A percentile compares a stretch with the other conserved stretches of the same genome.
phyloP scores from a whole-genome alignment of 2,797 vertebrate genomes.

The Hippopotamyrus pictus region DNA sequence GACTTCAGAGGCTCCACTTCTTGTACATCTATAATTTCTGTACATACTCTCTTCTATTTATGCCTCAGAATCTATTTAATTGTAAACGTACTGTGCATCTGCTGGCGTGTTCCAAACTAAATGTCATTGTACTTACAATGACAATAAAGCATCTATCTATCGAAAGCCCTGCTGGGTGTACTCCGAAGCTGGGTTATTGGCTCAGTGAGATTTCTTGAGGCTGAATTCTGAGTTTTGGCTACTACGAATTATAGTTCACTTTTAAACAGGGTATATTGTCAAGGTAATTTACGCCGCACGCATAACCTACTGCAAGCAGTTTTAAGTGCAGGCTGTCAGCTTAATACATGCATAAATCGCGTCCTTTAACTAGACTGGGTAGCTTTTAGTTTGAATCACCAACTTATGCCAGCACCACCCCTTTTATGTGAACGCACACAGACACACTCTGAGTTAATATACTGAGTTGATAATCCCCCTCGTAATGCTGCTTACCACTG shows the following conservation, averaged over 20 bases:
- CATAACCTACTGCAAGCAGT: neutral
- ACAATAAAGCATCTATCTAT: too few relatives aligned
- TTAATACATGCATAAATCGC: neutral
- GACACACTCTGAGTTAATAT: neutral
- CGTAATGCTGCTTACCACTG: neutral
- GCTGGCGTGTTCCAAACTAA: too few relatives aligned
- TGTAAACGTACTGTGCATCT: too few relatives aligned
- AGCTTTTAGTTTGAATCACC: neutral
- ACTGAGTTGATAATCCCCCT: neutral
- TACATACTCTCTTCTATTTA: too few relatives aligned
- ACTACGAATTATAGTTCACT: neutral
- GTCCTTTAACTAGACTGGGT: neutral
- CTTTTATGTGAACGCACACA: neutral
- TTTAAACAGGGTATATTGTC: neutral
- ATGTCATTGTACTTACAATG: too few relatives aligned
- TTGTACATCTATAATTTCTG: too few relatives aligned
- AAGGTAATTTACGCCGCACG: neutral
- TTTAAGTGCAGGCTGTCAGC: neutral
- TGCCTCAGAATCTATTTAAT: too few relatives aligned
- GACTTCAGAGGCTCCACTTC: too few relatives aligned
- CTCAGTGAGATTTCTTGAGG: neutral
- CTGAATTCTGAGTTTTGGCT: neutral
- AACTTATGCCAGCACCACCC: neutral
- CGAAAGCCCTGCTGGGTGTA: neutral
- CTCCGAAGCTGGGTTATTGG: neutral